These are phyloP conservation scores for Porites cylindrica DNA, from an alignment of 92 coral and sea anemone species.

Conservation along the genomic window DNA sequence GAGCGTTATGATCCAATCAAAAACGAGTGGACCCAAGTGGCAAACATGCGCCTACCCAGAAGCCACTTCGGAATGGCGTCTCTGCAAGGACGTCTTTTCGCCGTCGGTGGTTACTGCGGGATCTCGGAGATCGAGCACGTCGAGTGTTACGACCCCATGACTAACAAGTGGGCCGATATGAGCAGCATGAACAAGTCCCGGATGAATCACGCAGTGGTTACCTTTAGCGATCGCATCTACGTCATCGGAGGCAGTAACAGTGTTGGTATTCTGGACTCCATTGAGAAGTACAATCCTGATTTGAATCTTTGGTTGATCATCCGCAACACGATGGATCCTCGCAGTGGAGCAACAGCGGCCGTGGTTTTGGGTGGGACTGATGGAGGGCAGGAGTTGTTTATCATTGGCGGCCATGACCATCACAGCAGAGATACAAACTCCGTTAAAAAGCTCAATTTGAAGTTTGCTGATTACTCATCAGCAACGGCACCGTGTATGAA, in stretches of 20 bases:
- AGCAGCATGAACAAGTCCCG: slow-evolving; percentile 96
- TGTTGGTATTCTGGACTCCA: slow-evolving; percentile 92
- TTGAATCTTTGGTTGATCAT: slow-evolving; percentile 94
- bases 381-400: slow-evolving; percentile 88
- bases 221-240: slow-evolving; percentile 86
- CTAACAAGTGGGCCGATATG: slow-evolving; percentile 95
- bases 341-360: slow-evolving; percentile 88
- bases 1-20: slow-evolving; percentile 93
- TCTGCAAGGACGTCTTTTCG: slow-evolving; percentile 91
- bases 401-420: slow-evolving; percentile 95
- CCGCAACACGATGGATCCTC: slow-evolving; percentile 96
- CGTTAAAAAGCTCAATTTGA: slow-evolving; percentile 85
- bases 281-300: slow-evolving; percentile 95
- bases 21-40: slow-evolving; percentile 94
- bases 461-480: slow-evolving; percentile 93
- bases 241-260: slow-evolving; percentile 95
- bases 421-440: slow-evolving; percentile 82
- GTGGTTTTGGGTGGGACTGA: slow-evolving; percentile 83
- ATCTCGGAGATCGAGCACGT: slow-evolving; percentile 98
- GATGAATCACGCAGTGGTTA: slow-evolving; percentile 91
- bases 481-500: slow-evolving; percentile 77
- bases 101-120: slow-evolving; percentile 95
- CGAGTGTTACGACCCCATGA: slow-evolving; percentile 94
- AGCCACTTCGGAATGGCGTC: slow-evolving; percentile 92
- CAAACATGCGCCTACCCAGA: slow-evolving; percentile 95